Evolutionary conservation across 2,113 vertebrate species (phyloP).

Genomic region (Pseudolaguvia tuberculata): DNA sequence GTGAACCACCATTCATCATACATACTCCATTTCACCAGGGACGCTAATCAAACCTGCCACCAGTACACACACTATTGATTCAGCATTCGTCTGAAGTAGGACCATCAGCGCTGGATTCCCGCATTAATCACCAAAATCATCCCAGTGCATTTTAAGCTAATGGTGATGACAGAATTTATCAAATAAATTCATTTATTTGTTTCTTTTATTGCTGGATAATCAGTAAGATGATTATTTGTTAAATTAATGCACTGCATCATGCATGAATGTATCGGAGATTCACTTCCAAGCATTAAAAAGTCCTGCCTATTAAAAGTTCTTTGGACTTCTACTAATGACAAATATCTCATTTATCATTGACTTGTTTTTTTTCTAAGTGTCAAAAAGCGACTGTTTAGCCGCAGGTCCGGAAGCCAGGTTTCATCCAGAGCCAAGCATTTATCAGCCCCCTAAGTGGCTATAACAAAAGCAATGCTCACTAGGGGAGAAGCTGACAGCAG

Average conservation of each 20-base stretch:
- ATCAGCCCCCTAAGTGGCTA: slow-evolving; percentile 73
- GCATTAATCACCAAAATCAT: slow-evolving; percentile 50
- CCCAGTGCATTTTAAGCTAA: slow-evolving; percentile 13
- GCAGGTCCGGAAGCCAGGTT: slow-evolving; percentile 42
- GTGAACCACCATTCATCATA: slow-evolving; percentile 55
- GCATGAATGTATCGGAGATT: background rate
- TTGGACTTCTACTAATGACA: background rate
- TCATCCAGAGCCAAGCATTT: slow-evolving; percentile 62
- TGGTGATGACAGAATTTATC: slow-evolving; percentile 31
- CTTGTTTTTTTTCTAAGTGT: background rate
- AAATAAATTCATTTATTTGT: slow-evolving; percentile 1
- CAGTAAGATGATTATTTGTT: background rate
- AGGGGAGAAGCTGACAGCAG: slow-evolving; percentile 75
- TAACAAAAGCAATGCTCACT: slow-evolving; percentile 73
- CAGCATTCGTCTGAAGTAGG: slow-evolving; percentile 53
- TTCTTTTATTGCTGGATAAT: too few relatives aligned
- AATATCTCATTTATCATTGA: background rate
- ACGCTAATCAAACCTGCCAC: slow-evolving; percentile 51
- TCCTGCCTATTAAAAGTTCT: background rate
- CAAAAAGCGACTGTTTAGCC: slow-evolving; percentile 14
- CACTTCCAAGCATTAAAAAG: background rate
- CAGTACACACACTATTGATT: slow-evolving; percentile 62
- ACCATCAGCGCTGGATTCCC: slow-evolving; percentile 30
- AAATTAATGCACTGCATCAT: background rate
- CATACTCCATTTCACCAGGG: slow-evolving; percentile 41